Percentiles rank a stretch among this genome's conserved stretches.
Conservation (phyloP, 2,113 vertebrate species). For the Mobula birostris region DNA sequence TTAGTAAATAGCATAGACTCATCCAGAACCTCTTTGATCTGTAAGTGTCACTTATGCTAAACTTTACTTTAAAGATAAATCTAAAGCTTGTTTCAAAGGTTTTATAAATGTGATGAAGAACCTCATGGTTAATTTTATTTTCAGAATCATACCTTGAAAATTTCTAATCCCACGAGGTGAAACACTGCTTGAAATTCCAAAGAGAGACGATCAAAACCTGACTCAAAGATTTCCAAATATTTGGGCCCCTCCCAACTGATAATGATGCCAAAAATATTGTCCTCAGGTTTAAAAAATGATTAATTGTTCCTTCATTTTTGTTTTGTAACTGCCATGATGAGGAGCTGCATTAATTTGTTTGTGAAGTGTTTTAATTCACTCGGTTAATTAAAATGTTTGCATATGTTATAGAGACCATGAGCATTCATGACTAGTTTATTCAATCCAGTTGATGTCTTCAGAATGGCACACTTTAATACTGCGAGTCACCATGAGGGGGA, state of each 20-base stretch:
- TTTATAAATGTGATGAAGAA: too few relatives aligned
- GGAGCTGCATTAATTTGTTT: neutral
- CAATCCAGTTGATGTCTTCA: neutral
- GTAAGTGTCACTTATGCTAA: too few relatives aligned
- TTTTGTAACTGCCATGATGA: neutral
- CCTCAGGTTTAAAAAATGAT: neutral
- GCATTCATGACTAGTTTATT: neutral
- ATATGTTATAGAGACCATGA: neutral
- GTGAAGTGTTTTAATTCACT: neutral
- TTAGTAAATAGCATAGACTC: too few relatives aligned
- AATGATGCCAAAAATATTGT: neutral
- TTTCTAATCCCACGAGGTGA: too few relatives aligned
- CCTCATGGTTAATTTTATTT: too few relatives aligned
- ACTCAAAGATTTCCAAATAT: neutral
- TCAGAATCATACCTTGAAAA: too few relatives aligned
- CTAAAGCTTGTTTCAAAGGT: too few relatives aligned
- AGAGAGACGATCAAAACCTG: neutral
- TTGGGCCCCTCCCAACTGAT: neutral
- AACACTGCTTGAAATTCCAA: too few relatives aligned
- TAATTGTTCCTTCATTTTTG: neutral
- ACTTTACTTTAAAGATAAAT: too few relatives aligned
- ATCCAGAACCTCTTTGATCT: too few relatives aligned
- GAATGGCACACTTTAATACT: neutral
- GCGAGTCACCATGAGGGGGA: neutral
- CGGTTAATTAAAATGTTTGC: neutral